Base-by-base conservation (phyloP, 2,113 vertebrate species). In the Psettodes erumei region DNA sequence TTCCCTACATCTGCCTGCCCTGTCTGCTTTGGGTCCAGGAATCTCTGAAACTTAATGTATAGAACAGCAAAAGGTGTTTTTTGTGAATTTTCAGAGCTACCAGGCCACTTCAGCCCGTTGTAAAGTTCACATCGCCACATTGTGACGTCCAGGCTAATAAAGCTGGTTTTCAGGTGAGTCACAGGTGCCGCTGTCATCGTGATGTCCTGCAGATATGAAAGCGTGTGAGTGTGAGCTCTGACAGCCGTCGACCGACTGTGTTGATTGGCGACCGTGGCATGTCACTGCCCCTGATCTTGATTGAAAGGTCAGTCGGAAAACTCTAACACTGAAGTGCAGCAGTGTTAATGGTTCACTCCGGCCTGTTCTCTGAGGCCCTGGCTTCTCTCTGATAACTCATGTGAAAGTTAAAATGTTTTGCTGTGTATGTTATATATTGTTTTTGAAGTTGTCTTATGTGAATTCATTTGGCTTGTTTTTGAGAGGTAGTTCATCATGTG, bases 191-290 rank as follows among this genome's bases (percentile, higher is more conserved):
- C 11, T 75, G 59, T 47, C 42, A 19, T 0, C 28, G 33, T 19
- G 18, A 0, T 5, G 0, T 43, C 19, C 18, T 12, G 66, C 8
- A 48, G 68, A 9, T 53, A 8, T 40, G 21, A 66, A 33, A 27
- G 12, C 27, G 25, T 51, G 56, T 40, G 68, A 42, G 30, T 45
- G 53, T 40, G 65, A 43, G 16, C 28, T 58, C 59, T 74, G 75
- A 56, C 60, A 38, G 27, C 48, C 16, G 6, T 5, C 0, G 2
- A 8, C 1, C 5, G 54, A 12, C 12, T 13, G 77, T 55, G 77
- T 74, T 83, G 64, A 87, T 74, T 83, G 50, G 77, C 58, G 15
- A 16, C 50, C 51, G 10, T 40, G 16, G 33, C 8, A 32, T 55
- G 54, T 68, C 50, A 62, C 8, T 21, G 21, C 18, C 38, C 33